Base-by-base conservation (phyloP, 2,888 invertebrate genomes). In the Pheosia tremula region DNA sequence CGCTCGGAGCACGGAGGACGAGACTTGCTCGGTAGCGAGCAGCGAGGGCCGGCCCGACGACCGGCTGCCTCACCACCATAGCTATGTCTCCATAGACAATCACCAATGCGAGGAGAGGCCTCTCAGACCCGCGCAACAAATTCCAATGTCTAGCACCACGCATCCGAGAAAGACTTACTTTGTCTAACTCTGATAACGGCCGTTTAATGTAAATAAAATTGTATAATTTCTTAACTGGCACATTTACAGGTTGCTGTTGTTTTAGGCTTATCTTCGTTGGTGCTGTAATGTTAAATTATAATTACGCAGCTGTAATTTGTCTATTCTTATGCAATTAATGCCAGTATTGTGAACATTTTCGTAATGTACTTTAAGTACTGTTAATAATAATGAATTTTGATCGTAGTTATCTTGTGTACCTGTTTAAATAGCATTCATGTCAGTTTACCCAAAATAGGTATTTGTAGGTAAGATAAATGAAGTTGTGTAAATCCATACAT, bases 1-100 rank as follows among this genome's bases (percentile, higher is more conserved):
- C 8, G 95, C 94, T 36, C 89, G 95, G 63, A 94, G 95, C 66
- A 95, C 95, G 59, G 95, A 95, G 86, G 95, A 95, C 82, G 95
- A 95, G 87, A 95, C 95, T 63, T 95, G 95, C 69, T 95, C 95
- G 5, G 92, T 93, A 69, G 93, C 93, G 55, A 93, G 93, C 74
- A 93, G 93, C 73, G 95, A 95, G 66, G 95, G 95, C 71, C 94
- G 95, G 36, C 91, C 92, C 47, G 94, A 93, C 64, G 93, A 93
- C 71, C 88, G 93, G 13, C 81, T 94, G 61, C 94, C 94, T 55
- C 95, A 95, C 74, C 94, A 94, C 72, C 94, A 94, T 73, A 95
- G 95, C 72, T 95, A 95, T 79, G 94, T 94, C 57, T 94, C 93
- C 59, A 94, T 94, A 72, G 94, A 94, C 75, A 94, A 93, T 71